Conservation (phyloP, 2,113 vertebrate species). For the Geococcyx californianus region DNA sequence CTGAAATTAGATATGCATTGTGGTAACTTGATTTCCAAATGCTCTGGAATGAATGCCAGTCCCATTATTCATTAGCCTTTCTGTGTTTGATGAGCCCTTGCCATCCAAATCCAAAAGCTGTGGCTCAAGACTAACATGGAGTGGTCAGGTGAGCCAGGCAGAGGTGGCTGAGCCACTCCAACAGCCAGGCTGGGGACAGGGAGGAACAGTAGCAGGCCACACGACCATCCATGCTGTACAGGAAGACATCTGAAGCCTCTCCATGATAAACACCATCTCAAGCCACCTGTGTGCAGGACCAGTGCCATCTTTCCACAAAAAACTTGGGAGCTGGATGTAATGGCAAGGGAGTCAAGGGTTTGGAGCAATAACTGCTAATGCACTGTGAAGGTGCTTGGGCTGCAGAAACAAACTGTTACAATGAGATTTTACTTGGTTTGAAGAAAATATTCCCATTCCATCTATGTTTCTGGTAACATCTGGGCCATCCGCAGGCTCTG, state of each 20-base stretch:
- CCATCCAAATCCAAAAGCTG: neutral
- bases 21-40: neutral
- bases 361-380: neutral
- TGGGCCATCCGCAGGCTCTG: neutral
- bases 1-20: neutral
- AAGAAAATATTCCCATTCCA: neutral
- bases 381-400: neutral
- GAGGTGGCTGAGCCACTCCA: neutral
- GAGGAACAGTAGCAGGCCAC: neutral
- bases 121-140: neutral
- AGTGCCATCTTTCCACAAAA: neutral
- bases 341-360: accelerated
- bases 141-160: neutral
- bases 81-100: neutral
- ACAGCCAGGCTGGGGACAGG: neutral
- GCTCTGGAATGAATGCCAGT: neutral
- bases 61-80: neutral
- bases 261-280: neutral
- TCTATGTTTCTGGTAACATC: neutral
- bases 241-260: neutral
- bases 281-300: neutral
- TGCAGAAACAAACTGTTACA: neutral
- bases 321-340: neutral
- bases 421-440: neutral
- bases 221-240: neutral